A percentile compares a stretch with the other conserved stretches of the same genome.
These are phyloP conservation scores for Neolamprologus devosi DNA, from an alignment of 2,113 vertebrate species.

Conservation along the genomic window DNA sequence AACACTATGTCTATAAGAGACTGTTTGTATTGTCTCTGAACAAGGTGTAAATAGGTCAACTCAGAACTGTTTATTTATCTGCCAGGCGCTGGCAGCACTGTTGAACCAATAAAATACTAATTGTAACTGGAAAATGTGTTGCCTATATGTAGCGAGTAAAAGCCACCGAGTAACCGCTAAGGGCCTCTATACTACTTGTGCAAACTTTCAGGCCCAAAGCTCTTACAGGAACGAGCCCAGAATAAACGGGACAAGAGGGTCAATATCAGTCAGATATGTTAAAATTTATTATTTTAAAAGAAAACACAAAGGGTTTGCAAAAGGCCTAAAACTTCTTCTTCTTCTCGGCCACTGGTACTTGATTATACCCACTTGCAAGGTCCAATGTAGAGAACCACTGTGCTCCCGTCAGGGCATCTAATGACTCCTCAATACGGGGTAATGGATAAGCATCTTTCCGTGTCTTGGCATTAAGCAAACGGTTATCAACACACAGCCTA, in stretches of 20 bases:
- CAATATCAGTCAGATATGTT: too few species aligned
- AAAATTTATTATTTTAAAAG: too few species aligned
- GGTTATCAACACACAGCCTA: not conserved
- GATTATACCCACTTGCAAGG: not conserved
- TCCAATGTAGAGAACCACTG: not conserved
- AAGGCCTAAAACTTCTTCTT: too few species aligned
- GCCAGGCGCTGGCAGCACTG: constrained; percentile 38
- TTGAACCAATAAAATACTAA: constrained; percentile 62
- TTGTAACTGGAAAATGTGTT: constrained; percentile 28
- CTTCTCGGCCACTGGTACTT: not conserved
- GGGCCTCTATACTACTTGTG: too few species aligned
- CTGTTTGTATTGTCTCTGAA: constrained; percentile 27
- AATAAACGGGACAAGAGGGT: too few species aligned
- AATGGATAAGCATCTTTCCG: rapidly evolving
- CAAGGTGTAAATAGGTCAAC: constrained; percentile 58
- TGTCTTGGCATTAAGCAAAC: not conserved
- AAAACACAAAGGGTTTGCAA: too few species aligned
- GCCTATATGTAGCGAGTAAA: not conserved
- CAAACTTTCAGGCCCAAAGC: too few species aligned
- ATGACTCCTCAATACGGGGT: not conserved
- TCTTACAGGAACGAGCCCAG: too few species aligned
- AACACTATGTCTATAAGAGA: constrained; percentile 7
- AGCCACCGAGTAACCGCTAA: too few species aligned
- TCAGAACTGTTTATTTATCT: constrained; percentile 58
- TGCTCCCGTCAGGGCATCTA: not conserved